Percentiles rank a stretch among this genome's conserved stretches.
Conservation (phyloP, 2,888 invertebrate genomes). For the Schrankia costaestrigalis region DNA sequence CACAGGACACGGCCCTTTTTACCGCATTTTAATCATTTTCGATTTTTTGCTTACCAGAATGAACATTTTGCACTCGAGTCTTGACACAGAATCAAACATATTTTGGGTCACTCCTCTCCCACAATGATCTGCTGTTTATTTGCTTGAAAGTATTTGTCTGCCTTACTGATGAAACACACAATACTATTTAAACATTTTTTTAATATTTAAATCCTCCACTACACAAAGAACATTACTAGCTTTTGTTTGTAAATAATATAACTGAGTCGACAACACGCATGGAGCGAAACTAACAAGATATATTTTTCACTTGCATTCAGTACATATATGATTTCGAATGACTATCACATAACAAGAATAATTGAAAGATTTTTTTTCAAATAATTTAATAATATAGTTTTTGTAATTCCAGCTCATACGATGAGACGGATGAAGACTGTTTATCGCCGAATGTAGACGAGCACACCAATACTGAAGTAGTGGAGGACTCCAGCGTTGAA, state of each 20-base stretch:
- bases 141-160: slow-evolving; percentile 69
- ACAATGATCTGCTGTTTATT: slow-evolving; percentile 46
- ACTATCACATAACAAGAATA: too few species aligned
- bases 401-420: slow-evolving; percentile 82
- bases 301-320: slow-evolving; percentile 69
- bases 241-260: slow-evolving; percentile 70
- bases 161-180: slow-evolving; percentile 74
- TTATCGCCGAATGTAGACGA: slow-evolving; percentile 85
- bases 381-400: slow-evolving; percentile 5
- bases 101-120: slow-evolving; percentile 27
- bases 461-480: slow-evolving; percentile 73
- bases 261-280: slow-evolving; percentile 61
- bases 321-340: slow-evolving; percentile 54
- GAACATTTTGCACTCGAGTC: slow-evolving; percentile 44
- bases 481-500: slow-evolving; percentile 73
- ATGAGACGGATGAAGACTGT: slow-evolving; percentile 85
- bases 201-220: slow-evolving; percentile 51
- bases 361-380: not conserved
- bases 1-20: slow-evolving; percentile 19
- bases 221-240: slow-evolving; percentile 45
- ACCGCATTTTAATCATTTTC: slow-evolving; percentile 53
- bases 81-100: slow-evolving; percentile 16
- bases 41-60: slow-evolving; percentile 55
- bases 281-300: slow-evolving; percentile 69
- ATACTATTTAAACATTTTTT: slow-evolving; percentile 30